phyloP scores from a whole-genome alignment of 2,113 vertebrate species.

The Cyphomyrus discorhynchus region DNA sequence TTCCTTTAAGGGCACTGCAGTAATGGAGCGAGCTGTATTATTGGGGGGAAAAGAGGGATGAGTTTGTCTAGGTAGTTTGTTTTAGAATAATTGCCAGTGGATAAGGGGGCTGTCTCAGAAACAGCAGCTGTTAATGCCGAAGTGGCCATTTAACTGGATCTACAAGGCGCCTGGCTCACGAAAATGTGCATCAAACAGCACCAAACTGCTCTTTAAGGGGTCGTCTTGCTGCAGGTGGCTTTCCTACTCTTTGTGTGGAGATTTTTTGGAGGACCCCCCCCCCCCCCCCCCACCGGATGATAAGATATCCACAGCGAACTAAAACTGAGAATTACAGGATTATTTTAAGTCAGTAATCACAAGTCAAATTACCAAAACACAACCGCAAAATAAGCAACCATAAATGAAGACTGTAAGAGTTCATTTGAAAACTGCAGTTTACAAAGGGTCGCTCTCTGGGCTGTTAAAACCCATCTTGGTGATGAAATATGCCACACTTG shows the following conservation, averaged over 20 bases:
- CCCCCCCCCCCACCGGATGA: not conserved
- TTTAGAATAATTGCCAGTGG: not conserved
- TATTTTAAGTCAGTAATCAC: not conserved
- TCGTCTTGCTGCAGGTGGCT: not conserved
- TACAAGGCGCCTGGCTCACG: not conserved
- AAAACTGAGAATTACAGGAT: not conserved
- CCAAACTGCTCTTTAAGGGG: not conserved
- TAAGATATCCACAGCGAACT: not conserved
- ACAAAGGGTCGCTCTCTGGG: not conserved
- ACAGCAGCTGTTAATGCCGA: not conserved
- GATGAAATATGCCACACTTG: not conserved
- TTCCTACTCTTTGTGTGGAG: not conserved
- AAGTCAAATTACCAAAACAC: not conserved
- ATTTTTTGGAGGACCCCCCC: not conserved
- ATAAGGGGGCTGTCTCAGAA: not conserved
- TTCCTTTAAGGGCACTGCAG: not conserved
- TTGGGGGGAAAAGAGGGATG: not conserved
- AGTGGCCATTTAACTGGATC: not conserved
- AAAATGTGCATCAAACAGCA: not conserved
- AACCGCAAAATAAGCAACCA: not conserved
- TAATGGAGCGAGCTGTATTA: not conserved
- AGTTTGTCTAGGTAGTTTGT: not conserved
- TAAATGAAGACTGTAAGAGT: not conserved
- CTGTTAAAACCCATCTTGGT: not conserved
- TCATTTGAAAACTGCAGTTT: not conserved